Evolutionary conservation across 2,113 vertebrate species (phyloP).

Genomic region (Emydura subglobosa): DNA sequence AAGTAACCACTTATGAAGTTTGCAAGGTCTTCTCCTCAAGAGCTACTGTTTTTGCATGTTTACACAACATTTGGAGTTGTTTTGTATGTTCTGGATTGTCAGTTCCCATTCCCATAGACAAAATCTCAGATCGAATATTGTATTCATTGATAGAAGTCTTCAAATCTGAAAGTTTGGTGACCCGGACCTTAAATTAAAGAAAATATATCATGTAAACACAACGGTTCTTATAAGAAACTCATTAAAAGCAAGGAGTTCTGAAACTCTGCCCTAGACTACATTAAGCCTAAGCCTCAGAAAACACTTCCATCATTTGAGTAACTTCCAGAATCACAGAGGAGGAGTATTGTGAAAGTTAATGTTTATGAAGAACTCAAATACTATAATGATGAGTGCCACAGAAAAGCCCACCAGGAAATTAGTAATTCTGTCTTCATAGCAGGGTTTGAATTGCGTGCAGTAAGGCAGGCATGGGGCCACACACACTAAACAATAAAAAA

Average conservation of each 20-base stretch:
- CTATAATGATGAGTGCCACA: not conserved
- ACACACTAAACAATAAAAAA: not conserved
- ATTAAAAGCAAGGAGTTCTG: not conserved
- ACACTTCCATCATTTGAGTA: rapidly evolving
- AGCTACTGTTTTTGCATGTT: not conserved
- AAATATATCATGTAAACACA: not conserved
- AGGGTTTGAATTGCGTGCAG: not conserved
- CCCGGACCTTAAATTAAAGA: slow-evolving; percentile 80
- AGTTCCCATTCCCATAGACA: slow-evolving; percentile 85
- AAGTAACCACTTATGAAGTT: slow-evolving; percentile 59
- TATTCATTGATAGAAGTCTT: slow-evolving; percentile 87
- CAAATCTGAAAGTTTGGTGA: slow-evolving; percentile 79
- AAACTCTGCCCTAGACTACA: not conserved
- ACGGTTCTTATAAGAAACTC: not conserved
- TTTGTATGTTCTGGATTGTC: slow-evolving; percentile 85
- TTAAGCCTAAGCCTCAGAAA: not conserved
- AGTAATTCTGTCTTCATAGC: not conserved
- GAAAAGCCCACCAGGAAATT: not conserved
- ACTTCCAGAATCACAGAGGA: not conserved
- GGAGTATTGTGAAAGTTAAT: not conserved
- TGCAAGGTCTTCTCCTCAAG: not conserved
- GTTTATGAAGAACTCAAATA: not conserved
- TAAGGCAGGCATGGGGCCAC: not conserved
- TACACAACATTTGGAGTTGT: slow-evolving; percentile 77
- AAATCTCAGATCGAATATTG: slow-evolving; percentile 86